Evolutionary conservation across 64 coral and sea anemone species (phyloP).

Genomic region (Dendrophyllia cribrosa): DNA sequence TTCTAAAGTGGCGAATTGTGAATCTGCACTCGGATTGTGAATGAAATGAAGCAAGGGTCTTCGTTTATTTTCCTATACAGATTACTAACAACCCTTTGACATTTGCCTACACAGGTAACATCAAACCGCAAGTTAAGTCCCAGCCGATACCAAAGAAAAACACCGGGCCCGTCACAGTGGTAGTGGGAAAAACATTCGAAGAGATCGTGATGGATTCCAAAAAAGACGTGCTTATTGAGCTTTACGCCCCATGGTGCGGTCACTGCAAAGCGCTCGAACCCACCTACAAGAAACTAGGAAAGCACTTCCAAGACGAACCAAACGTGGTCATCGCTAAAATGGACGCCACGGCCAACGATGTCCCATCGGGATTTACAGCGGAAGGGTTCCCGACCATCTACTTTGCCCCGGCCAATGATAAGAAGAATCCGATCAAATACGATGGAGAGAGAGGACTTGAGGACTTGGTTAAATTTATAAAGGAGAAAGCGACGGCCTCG

Average conservation of each 20-base stretch:
- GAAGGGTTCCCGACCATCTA: conserved; percentile 94
- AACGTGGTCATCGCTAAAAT: conserved; percentile 96
- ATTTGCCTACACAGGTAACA: conserved; percentile 66
- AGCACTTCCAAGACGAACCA: conserved; percentile 84
- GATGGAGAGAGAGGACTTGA: conserved; percentile 85
- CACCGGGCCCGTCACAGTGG: conserved; percentile 86
- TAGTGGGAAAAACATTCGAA: conserved; percentile 94
- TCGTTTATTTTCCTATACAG: not conserved
- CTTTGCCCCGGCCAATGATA: conserved; percentile 86
- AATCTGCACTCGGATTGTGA: too few relatives aligned
- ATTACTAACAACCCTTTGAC: not conserved
- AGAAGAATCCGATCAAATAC: conserved; percentile 89
- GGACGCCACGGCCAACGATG: conserved; percentile 93
- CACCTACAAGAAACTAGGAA: conserved; percentile 91
- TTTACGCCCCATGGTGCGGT: conserved; percentile 98
- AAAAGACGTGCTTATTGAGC: conserved; percentile 94
- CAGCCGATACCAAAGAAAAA: conserved; percentile 93
- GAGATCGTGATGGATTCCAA: conserved; percentile 87
- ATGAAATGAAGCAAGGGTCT: too few relatives aligned
- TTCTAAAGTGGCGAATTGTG: too few relatives aligned
- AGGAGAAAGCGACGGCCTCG: conserved; percentile 87
- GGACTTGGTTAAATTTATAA: conserved; percentile 85
- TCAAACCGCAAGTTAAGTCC: conserved; percentile 91
- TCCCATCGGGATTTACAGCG: conserved; percentile 65
- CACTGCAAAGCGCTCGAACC: conserved; percentile 94